A percentile compares a stretch with the other conserved stretches of the same genome.
phyloP scores from a whole-genome alignment of 2,113 vertebrate species.

The Chauna torquata region DNA sequence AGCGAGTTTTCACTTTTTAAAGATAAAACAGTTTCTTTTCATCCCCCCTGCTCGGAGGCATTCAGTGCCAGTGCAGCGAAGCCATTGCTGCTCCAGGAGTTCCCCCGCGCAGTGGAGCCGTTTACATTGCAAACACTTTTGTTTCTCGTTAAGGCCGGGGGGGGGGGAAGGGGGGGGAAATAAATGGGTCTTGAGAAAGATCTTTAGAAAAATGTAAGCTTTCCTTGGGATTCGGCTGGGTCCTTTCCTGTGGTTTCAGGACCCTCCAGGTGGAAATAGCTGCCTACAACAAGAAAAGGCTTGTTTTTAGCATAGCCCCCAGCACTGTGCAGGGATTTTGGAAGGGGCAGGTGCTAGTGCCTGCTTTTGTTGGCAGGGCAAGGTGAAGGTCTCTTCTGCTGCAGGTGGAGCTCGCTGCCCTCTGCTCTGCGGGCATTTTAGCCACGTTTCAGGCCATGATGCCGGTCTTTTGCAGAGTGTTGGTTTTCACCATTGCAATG shows the following conservation, averaged over 20 bases:
- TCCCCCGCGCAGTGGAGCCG: accelerated
- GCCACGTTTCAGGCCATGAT: background rate
- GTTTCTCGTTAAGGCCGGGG: background rate
- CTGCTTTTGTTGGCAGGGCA: background rate
- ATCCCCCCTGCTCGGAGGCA: background rate
- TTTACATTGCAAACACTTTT: background rate
- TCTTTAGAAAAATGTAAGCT: background rate
- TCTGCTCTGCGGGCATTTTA: background rate
- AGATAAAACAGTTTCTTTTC: background rate
- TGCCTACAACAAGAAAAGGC: background rate
- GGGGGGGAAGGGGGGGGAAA: accelerated
- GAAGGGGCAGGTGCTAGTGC: background rate
- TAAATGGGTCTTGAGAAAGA: background rate
- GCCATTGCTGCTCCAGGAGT: background rate
- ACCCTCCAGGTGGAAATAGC: background rate
- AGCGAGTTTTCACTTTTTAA: background rate
- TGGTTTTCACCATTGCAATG: accelerated
- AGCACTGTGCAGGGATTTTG: background rate
- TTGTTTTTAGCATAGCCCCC: background rate
- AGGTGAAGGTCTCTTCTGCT: accelerated
- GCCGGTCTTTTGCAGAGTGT: background rate
- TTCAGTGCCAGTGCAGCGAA: background rate
- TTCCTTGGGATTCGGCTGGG: background rate
- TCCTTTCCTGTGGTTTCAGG: background rate
- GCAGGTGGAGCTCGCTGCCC: background rate